Base-by-base conservation (phyloP, 2,113 vertebrate genomes). In the Sorex fumeus region DNA sequence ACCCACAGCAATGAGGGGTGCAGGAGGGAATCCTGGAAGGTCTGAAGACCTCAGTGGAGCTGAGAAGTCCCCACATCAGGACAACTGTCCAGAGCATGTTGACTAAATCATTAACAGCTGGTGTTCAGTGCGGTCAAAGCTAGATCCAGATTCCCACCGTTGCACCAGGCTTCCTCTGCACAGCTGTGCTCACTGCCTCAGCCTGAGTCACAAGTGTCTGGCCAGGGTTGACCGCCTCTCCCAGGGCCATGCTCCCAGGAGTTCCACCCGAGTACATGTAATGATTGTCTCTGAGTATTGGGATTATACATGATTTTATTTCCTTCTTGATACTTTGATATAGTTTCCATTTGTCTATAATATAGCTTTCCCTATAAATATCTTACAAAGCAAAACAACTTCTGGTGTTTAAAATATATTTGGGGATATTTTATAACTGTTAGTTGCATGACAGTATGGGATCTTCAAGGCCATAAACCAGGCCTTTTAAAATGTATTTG, bases 301-400 rank as follows among this genome's bases (percentile, higher is more conserved):
- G 6, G 28, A 4, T 45, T 40, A 30, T 34, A 6, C 28, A 13
- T 62, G 9, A 4, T 19, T 70, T 88, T 40, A 67, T 57, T 62
- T 78, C 76, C 16, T 88, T 87, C 43, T 77, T 70, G 66, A 71
- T 40, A 70, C 2, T 76, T 91, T 70, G 27, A 87, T 50, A 28
- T 21, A 1, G 18, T 81, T 94, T 62, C 69, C 76, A 0, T n/a
- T 79, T 70, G 53, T 47, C 74, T 43, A 36, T 60, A 50, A 28
- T 47, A 0, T 64, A 18, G 28, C 30, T 3, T 74, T 84, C 64
- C 47, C 72, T 70, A 77, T 18, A 81, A 53, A 82, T 76, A 32
- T 80, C 34, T 91, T 25, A 77, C n/a, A 50, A 86, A 32, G 83
- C 40, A 2, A n/a, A 34, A 74, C n/a, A 71, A 28, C 27, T 34